These are phyloP conservation scores for Vidua macroura DNA, from an alignment of 2,113 vertebrate genomes.

Conservation along the genomic window DNA sequence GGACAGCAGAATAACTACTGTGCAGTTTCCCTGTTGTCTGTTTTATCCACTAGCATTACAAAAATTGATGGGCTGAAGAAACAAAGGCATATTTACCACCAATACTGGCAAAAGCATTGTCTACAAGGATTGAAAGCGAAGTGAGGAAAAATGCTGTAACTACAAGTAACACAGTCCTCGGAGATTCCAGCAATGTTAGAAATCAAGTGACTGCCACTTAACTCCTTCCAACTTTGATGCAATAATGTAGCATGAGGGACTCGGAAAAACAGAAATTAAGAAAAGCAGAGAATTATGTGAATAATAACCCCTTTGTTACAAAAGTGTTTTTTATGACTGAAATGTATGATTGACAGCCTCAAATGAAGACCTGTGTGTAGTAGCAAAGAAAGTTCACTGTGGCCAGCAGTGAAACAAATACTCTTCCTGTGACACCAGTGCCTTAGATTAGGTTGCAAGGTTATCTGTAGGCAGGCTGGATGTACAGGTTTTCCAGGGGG, in stretches of 20 bases:
- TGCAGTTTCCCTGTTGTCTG: background rate
- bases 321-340: background rate
- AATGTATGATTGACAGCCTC: background rate
- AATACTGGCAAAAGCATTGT: background rate
- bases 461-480: background rate
- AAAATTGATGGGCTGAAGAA: slow-evolving; percentile 35
- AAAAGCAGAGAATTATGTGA: background rate
- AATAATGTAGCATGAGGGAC: background rate
- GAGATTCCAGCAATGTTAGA: slow-evolving; percentile 39
- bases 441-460: background rate
- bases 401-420: background rate
- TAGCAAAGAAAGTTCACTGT: background rate
- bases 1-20: background rate
- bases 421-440: background rate
- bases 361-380: background rate
- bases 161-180: slow-evolving; percentile 30
- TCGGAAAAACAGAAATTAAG: slow-evolving; percentile 21
- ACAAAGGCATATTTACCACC: slow-evolving; percentile 16
- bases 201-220: slow-evolving; percentile 43
- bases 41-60: background rate
- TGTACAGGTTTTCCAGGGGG: background rate
- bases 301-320: background rate
- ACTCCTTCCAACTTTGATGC: slow-evolving; percentile 46
- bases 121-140: background rate
- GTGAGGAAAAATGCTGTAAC: slow-evolving; percentile 51